Evolutionary conservation across 2,113 vertebrate species (phyloP), one percentile per base, ranked within the genome.

Genomic region (Corythaixoides concolor): DNA sequence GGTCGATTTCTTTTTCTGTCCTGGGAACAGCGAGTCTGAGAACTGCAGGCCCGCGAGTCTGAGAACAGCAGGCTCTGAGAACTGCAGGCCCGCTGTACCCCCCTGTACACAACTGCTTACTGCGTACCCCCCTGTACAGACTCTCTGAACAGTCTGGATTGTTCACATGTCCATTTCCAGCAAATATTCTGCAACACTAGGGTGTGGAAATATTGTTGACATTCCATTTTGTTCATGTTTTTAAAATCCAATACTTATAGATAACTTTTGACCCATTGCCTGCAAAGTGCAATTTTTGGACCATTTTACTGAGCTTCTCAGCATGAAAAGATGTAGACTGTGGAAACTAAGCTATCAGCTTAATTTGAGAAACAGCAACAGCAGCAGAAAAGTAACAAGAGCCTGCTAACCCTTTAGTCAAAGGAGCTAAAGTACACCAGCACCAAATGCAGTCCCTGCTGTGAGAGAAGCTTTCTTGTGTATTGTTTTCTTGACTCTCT

Each of bases 311-410:
- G 75, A 90, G n/a, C 45, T 91, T 84, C 80, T 78, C 78, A 90
- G 64, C 53, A 52, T 62, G 82, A 91, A 91, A 96, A 94, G 62
- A 81, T 52, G 35, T 87, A 58, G 83, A 50, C 50, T 95, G 60
- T 83, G 59, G 80, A 90, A 95, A 80, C n/a, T 19, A 16, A 91
- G 45, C 56, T 88, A 70, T 85, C 91, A 88, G 89, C 30, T 76
- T 95, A 90, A 93, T 91, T 72, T 93, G 76, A 86, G 78, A 96
- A 97, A 85, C 30, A 93, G 72, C 81, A 93, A 89, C 53, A 94
- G 50, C 85, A 94, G 94, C 85, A 94, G 72, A 90, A 97, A 93
- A 96, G 90, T 77, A 89, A 75, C 85, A 94, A 76, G 52, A 86
- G 39, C 63, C 11, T 81, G 53, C 81, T 92, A 91, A 88, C 75